phyloP scores from a whole-genome alignment of 2,888 invertebrate species.

The Phalera bucephala region DNA sequence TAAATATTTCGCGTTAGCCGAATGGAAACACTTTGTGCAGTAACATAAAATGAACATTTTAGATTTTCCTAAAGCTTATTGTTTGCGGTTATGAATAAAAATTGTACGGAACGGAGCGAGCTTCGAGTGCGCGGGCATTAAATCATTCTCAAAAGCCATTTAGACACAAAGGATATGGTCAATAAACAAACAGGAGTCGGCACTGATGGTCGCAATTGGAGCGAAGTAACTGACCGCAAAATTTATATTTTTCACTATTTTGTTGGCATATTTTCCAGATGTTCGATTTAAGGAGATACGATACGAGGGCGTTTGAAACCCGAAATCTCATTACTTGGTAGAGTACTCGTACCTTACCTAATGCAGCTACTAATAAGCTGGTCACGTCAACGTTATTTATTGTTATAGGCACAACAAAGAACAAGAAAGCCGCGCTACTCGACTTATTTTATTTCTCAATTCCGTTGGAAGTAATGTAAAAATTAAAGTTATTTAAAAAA shows the following conservation, averaged over 20 bases:
- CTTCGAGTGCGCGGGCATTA: slow-evolving; percentile 52
- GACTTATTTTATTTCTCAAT: slow-evolving; percentile 54
- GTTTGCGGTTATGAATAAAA: slow-evolving; percentile 54
- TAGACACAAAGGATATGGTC: slow-evolving; percentile 70
- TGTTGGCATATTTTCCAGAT: slow-evolving; percentile 47
- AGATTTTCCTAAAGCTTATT: slow-evolving; percentile 45
- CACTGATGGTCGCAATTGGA: slow-evolving; percentile 53
- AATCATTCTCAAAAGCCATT: slow-evolving; percentile 68
- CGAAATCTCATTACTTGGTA: slow-evolving; percentile 53
- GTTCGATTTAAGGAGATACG: slow-evolving; percentile 43
- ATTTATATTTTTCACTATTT: slow-evolving; percentile 51
- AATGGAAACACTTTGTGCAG: slow-evolving; percentile 27
- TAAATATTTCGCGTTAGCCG: slow-evolving; percentile 29
- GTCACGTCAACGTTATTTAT: slow-evolving; percentile 79
- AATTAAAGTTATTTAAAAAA: slow-evolving; percentile 12
- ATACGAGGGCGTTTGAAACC: slow-evolving; percentile 45
- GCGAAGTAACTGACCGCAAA: slow-evolving; percentile 48
- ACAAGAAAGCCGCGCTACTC: slow-evolving; percentile 55
- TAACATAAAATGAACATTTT: slow-evolving; percentile 38
- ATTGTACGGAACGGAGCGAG: slow-evolving; percentile 44
- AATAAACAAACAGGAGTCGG: slow-evolving; percentile 68
- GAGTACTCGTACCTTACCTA: slow-evolving; percentile 54
- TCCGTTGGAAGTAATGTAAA: slow-evolving; percentile 36
- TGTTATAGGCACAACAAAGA: slow-evolving; percentile 69
- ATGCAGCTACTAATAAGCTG: slow-evolving; percentile 74